Evolutionary conservation across 1,140 invertebrate species (phyloP).

Genomic region (Leptestheria dahalacensis): DNA sequence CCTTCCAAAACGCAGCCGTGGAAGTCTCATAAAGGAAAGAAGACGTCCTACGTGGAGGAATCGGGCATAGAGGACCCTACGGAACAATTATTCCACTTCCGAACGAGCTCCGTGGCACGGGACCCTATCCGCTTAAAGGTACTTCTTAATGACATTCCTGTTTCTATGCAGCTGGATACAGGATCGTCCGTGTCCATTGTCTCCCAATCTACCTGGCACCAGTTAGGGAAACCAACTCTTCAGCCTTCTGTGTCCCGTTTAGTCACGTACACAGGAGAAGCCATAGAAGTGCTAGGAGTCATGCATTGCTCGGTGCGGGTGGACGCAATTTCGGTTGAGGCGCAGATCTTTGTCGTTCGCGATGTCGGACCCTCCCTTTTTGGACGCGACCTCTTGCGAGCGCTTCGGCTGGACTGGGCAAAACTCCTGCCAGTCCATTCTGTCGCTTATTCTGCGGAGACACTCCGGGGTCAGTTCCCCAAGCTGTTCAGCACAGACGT

Average conservation of each 20-base stretch:
- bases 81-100: neutral
- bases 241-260: neutral
- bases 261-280: neutral
- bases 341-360: neutral
- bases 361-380: neutral
- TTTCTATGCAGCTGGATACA: neutral
- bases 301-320: neutral
- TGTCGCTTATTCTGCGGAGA: neutral
- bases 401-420: neutral
- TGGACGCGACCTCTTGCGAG: neutral
- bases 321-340: neutral
- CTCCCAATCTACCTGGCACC: neutral
- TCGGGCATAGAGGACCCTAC: neutral
- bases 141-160: neutral
- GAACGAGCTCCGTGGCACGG: neutral
- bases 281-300: neutral
- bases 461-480: neutral
- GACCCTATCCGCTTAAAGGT: neutral
- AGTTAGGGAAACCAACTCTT: neutral
- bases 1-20: neutral
- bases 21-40: neutral
- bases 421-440: too few species aligned
- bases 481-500: neutral
- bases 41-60: neutral
- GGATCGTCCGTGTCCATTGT: neutral